A percentile compares a stretch with the other conserved stretches of the same genome.
Conservation (phyloP, 92 coral and sea anemone species). For the Parazoanthus atlanticus region DNA sequence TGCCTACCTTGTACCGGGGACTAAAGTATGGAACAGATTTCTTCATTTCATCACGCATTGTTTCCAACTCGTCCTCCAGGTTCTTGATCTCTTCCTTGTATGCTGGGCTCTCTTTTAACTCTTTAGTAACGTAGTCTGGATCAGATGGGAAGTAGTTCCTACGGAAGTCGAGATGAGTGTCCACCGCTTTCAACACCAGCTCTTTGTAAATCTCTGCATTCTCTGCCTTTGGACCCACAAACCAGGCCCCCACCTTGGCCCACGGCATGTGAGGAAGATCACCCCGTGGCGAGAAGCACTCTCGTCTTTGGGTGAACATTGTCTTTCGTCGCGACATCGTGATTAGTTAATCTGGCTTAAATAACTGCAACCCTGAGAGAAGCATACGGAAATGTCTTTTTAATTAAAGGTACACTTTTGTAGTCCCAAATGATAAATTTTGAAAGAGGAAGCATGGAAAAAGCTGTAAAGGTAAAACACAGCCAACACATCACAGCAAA, state of each 20-base stretch:
- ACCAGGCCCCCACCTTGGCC: conserved; percentile 59
- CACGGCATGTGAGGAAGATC: conserved; percentile 30
- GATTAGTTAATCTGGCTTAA: neutral
- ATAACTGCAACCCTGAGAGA: too few relatives aligned
- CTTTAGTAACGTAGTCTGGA: conserved; percentile 76
- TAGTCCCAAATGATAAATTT: too few relatives aligned
- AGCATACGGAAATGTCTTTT: too few relatives aligned
- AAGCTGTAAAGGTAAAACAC: too few relatives aligned
- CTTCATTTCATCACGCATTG: conserved; percentile 65
- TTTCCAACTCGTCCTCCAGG: conserved; percentile 50
- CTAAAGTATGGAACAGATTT: conserved; percentile 86
- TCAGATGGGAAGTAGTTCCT: conserved; percentile 79
- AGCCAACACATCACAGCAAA: too few relatives aligned
- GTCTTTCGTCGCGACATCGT: neutral
- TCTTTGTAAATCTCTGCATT: conserved; percentile 55
- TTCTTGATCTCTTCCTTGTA: conserved; percentile 58
- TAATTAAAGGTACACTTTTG: too few relatives aligned
- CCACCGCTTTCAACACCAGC: conserved; percentile 35
- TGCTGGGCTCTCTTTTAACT: conserved; percentile 53
- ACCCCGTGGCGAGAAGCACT: conserved; percentile 37
- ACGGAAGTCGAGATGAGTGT: conserved; percentile 37
- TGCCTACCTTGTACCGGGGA: conserved; percentile 84
- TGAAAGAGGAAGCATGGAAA: too few relatives aligned
- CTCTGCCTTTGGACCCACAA: conserved; percentile 58
- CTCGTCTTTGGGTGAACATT: conserved; percentile 27